Base-by-base conservation (phyloP, 1,140 invertebrate species). In the Neodiprion fabricii region DNA sequence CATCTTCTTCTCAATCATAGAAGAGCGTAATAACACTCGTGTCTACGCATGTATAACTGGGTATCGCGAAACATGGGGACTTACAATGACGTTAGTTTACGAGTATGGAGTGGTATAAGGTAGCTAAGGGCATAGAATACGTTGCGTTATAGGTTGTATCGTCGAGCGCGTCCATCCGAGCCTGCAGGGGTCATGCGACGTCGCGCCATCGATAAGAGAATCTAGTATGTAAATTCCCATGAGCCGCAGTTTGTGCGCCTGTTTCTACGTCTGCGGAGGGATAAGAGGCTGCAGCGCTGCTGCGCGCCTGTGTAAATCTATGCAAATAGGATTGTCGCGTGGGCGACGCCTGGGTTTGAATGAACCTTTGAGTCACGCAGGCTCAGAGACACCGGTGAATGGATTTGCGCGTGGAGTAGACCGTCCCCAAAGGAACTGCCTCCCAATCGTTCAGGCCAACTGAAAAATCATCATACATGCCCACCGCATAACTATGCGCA, bases 321-420 rank as follows among this genome's bases (percentile, higher is more conserved):
- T 82, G 81, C 76, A 79, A 79, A 79, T 80, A 81, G 74, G 53
- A 61, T 61, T 53, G 72, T 78, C 79, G 76, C 81, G 81, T 82
- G 76, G 81, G 81, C 81, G 80, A 74, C 70, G 66, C 7, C 53
- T 23, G 66, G 79, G 73, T 75, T 76, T 82, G 80, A 82, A 82
- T 82, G 81, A 82, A 82, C 77, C 81, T 77, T 81, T 81, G 80
- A 78, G 77, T 78, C 80, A 81, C 78, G 78, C 78, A 70, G 23
- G 28, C 14, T 61, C 76, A 81, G n/a, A 12, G 53, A 61, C n/a
- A 61, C 53, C 53, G 53, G 80, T 82, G 81, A 82, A 82, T 82
- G 81, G 77, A 82, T 81, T 74, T 75, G 70, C 78, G 77, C 74
- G 70, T 49, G 77, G 77, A 61, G 53, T 61, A 61, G 53, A 61